These are phyloP conservation scores for Notiomystis cincta DNA, from an alignment of 2,113 vertebrate species.

Conservation along the genomic window DNA sequence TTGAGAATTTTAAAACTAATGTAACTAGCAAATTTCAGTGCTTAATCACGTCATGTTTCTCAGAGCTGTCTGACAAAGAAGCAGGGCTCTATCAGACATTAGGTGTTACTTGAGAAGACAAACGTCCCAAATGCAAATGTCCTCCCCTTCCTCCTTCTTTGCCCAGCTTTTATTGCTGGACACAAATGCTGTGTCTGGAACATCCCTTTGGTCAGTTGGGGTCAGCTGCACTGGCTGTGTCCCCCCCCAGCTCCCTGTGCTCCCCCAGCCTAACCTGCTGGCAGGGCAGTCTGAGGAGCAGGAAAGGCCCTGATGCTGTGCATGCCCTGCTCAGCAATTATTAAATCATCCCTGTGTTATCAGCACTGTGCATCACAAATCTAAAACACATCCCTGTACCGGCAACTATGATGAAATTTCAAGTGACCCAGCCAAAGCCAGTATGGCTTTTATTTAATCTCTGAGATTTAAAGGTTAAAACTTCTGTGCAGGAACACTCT, in stretches of 20 bases:
- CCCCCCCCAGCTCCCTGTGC: background rate
- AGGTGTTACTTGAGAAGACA: background rate
- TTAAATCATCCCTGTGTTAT: background rate
- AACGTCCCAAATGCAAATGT: rapidly evolving
- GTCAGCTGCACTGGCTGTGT: background rate
- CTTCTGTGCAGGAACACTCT: background rate
- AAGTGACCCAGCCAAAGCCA: background rate
- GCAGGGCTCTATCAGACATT: background rate
- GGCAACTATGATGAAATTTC: background rate
- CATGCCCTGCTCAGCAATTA: background rate
- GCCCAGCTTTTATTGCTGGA: background rate
- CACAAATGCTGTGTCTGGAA: rapidly evolving
- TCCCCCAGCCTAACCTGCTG: rapidly evolving
- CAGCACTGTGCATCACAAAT: background rate
- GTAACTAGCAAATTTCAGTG: background rate
- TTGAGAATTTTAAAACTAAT: background rate
- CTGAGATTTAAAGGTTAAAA: background rate
- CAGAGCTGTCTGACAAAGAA: background rate
- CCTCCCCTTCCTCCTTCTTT: background rate
- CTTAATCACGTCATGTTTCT: background rate
- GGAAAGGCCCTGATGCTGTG: background rate
- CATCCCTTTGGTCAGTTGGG: background rate
- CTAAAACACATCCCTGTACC: background rate
- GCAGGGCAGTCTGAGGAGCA: background rate
- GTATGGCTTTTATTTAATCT: background rate